Base-by-base conservation (phyloP, 2,113 vertebrate genomes). In the Pseudorasbora parva region DNA sequence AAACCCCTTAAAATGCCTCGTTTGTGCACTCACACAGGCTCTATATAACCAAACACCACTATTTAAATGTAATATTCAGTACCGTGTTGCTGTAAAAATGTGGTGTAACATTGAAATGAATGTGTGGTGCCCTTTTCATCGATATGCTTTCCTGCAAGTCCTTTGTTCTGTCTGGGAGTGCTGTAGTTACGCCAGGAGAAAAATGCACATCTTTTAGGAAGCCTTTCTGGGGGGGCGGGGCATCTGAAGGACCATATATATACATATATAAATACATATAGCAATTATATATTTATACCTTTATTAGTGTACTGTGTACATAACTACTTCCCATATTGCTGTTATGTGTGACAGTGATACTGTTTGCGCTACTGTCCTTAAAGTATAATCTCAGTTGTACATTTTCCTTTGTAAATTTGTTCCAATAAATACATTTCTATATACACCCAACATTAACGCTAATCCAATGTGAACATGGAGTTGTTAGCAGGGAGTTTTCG, bases 361-460 rank as follows among this genome's bases (percentile, higher is more conserved):
- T 90, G 49, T 95, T 93, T 94, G 96, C 98, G 96, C 97, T 99
- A 96, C 97, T 93, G 95, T 95, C 95, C 94, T 93, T 91, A 92
- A 93, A 92, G 91, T 99, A 97, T 99, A 98, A 96, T 98, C 97
- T 96, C 95, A 92, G 93, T 94, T 99, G 97, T 99, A 99, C 96
- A 99, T 97, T 96, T 95, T 97, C 96, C 96, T 49, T 96, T 95
- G 93, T 96, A 97, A 95, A 96, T 96, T 96, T 96, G 95, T 97
- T 97, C 94, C 93, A 93, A 94, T 92, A 95, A 93, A 95, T 89
- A 94, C 69, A 89, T 88, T 93, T 90, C 91, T 84, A 90, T 87
- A 90, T 85, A 88, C 66, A 86, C 84, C 80, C 77, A 59, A 23
- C 41, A 72, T 54, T 84, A 81, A 89, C 73, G 87, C 88, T 79